Evolutionary conservation across 2,888 invertebrate species (phyloP).

Genomic region (Tinea trinotella): DNA sequence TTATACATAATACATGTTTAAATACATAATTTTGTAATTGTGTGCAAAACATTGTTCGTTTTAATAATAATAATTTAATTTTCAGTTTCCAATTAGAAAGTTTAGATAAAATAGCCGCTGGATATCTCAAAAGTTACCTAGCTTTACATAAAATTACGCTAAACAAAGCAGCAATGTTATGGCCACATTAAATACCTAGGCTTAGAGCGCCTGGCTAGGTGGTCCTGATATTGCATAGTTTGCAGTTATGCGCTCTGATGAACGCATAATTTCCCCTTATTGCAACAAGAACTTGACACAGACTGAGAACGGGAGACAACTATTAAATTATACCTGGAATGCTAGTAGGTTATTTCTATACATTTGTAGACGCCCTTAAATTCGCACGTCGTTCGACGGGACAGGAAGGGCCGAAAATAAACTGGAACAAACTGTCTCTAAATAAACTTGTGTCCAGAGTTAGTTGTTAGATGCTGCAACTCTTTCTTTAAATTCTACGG

Average conservation of each 20-base stretch:
- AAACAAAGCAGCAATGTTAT: conserved; percentile 4
- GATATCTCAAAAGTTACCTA: neutral
- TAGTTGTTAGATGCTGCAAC: conserved; percentile 15
- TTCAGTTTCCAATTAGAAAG: neutral
- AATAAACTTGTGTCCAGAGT: conserved; percentile 41
- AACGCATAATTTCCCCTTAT: conserved; percentile 2
- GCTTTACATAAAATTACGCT: neutral
- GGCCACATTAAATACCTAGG: neutral
- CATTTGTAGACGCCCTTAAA: conserved; percentile 50
- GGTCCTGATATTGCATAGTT: conserved; percentile 13
- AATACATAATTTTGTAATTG: neutral
- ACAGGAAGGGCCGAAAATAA: conserved; percentile 65
- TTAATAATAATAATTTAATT: too few species aligned
- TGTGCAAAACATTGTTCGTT: too few species aligned
- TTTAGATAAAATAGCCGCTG: neutral
- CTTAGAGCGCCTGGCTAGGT: neutral
- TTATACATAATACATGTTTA: conserved; percentile 1
- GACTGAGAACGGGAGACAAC: neutral
- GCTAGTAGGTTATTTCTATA: neutral
- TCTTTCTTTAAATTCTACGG: neutral
- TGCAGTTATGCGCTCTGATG: conserved; percentile 10
- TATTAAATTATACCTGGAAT: conserved; percentile 14
- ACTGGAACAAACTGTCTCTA: conserved; percentile 62
- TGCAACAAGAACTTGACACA: neutral
- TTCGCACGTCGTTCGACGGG: conserved; percentile 58